Conservation (phyloP, 2,888 invertebrate species). For the Dryococelus australis region DNA sequence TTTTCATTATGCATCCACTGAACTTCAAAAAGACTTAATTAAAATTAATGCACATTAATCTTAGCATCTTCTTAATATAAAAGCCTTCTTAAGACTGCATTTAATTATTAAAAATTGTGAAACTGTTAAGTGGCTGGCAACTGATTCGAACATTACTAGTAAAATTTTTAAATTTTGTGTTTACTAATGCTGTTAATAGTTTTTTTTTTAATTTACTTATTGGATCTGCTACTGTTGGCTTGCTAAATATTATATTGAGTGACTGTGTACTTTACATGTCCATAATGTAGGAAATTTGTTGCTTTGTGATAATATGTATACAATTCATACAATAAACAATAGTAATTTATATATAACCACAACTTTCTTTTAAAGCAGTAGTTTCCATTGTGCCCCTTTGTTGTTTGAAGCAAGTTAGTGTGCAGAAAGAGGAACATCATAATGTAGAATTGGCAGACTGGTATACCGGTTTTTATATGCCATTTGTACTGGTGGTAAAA, state of each 20-base stretch:
- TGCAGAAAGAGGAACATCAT: too few species aligned
- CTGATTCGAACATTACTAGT: background rate
- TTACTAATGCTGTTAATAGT: background rate
- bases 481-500: too few species aligned
- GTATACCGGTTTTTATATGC: too few species aligned
- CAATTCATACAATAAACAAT: background rate
- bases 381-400: too few species aligned
- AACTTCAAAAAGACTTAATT: background rate
- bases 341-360: background rate
- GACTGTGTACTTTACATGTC: background rate
- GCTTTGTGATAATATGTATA: background rate
- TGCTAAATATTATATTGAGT: background rate
- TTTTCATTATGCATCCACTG: background rate
- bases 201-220: background rate
- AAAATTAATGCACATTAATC: background rate
- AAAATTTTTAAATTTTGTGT: background rate
- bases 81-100: background rate
- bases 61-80: background rate
- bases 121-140: background rate
- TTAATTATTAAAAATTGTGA: background rate
- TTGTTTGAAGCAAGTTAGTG: too few species aligned
- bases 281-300: background rate
- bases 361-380: too few species aligned
- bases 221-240: background rate
- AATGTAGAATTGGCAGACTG: too few species aligned